Evolutionary conservation across 2,797 vertebrate species (phyloP), one percentile per base, ranked within the genome.

Genomic region (Denticeps clupeoides): DNA sequence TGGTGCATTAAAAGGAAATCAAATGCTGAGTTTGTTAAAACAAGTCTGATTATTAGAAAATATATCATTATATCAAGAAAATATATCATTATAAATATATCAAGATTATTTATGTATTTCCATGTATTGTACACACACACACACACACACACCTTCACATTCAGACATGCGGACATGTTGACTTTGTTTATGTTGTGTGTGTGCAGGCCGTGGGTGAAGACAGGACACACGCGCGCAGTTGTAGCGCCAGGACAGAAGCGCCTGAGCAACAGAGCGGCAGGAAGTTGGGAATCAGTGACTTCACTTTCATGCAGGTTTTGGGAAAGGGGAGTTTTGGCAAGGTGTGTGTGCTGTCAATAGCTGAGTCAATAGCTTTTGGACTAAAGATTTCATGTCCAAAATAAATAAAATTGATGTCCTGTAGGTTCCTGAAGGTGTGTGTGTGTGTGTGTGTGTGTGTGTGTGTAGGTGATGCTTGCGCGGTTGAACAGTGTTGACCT

Each of bases 281-380:
- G 1, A 49, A 15, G 7, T 69, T 91, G 6, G 89, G 88, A 32
- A 84, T 99, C 28, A 69, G 84, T 16, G 82, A 92, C 70, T 89
- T 97, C 52, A 84, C 83, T 0, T 96, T 99, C 60, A 80, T 97
- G 54, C 87, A 94, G 56, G 91, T 99, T 0, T 61, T 99, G 26
- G 95, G 95, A 18, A 99, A 99, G 52, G 94, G 94, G 62, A 99
- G 94, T 70, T 99, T 99, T 58, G 94, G 93, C 65, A 99, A 99
- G 89, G 94, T 97, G 28, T 16, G 26, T 26, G 23, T 9, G 8
- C 13, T 7, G 5, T 41, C 11, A 41, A 5, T 18, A 38, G 41
- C 13, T 41, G 38, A 41, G 38, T 23, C n/a, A n/a, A n/a, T n/a
- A n/a, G n/a, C n/a, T n/a, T n/a, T n/a, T n/a, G n/a, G n/a, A n/a